A percentile compares a stretch with the other conserved stretches of the same genome.
phyloP scores from a whole-genome alignment of 2,113 vertebrate species.

The Urocolius indicus region DNA sequence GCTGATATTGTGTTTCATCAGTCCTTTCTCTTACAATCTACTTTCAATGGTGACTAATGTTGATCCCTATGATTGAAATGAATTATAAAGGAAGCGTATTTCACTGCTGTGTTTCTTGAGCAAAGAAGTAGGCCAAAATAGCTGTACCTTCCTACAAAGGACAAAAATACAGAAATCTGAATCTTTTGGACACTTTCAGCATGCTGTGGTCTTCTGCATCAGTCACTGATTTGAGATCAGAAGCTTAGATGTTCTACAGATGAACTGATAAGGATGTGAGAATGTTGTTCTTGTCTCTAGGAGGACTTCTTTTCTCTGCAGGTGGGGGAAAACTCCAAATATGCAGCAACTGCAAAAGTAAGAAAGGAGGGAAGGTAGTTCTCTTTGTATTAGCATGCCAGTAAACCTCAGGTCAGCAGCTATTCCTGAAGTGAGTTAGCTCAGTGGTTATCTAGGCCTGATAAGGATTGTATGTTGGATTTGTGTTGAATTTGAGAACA shows the following conservation, averaged over 20 bases:
- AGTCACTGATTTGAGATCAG: neutral
- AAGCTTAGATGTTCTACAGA: neutral
- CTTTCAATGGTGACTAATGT: neutral
- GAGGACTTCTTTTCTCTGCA: neutral
- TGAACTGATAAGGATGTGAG: neutral
- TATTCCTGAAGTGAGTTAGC: neutral
- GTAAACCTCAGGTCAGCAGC: neutral
- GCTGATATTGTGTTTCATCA: neutral
- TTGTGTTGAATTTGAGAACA: neutral
- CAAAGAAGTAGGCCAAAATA: neutral
- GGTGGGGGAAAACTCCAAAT: neutral
- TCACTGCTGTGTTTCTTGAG: neutral
- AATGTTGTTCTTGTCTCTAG: neutral
- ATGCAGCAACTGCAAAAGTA: neutral
- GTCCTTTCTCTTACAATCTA: neutral
- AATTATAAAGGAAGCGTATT: neutral
- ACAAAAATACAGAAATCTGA: neutral
- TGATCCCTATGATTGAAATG: neutral
- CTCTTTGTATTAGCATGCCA: neutral
- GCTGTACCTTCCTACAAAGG: neutral
- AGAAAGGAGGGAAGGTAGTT: neutral
- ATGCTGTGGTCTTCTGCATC: neutral
- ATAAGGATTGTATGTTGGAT: neutral
- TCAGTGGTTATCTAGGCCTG: neutral
- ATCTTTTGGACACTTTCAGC: neutral